Evolutionary conservation across 2,113 vertebrate genomes (phyloP).

Genomic region (Lampris incognitus): DNA sequence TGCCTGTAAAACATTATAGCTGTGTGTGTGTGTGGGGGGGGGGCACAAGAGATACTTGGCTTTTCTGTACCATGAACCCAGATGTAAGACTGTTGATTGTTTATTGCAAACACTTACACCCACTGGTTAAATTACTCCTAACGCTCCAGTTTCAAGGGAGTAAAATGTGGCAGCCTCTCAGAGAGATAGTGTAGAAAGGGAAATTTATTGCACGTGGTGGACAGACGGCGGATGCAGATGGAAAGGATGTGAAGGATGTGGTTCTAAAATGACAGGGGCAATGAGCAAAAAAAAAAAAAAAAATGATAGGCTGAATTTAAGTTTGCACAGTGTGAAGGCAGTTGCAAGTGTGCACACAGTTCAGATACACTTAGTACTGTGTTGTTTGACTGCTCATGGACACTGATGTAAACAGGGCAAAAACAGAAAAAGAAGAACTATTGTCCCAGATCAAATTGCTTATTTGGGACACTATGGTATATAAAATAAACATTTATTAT

Average conservation of each 20-base stretch:
- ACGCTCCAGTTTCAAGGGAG: slow-evolving; percentile 31
- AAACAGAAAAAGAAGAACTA: slow-evolving; percentile 29
- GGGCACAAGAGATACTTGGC: not conserved
- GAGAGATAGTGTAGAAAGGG: slow-evolving; percentile 25
- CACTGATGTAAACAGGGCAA: slow-evolving; percentile 20
- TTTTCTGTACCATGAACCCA: not conserved
- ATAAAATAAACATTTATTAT: not conserved
- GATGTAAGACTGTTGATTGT: not conserved
- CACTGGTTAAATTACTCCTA: slow-evolving; percentile 23
- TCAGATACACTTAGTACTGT: too few species aligned
- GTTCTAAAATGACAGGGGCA: slow-evolving; percentile 49
- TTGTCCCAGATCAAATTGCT: slow-evolving; percentile 1
- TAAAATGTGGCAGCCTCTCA: not conserved
- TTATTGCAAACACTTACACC: slow-evolving; percentile 8
- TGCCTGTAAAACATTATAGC: slow-evolving; percentile 16
- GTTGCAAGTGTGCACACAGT: not conserved
- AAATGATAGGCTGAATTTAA: slow-evolving; percentile 44
- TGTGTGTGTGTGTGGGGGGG: not conserved
- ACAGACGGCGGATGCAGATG: slow-evolving; percentile 34
- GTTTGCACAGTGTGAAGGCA: slow-evolving; percentile 36
- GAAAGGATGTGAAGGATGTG: slow-evolving; percentile 32
- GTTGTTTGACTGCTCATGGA: not conserved
- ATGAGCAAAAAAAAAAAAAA: slow-evolving; percentile 2
- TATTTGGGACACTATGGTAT: not conserved
- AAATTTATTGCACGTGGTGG: slow-evolving; percentile 53